Conservation (phyloP, 1,140 invertebrate species). For the Ganaspis sp. region DNA sequence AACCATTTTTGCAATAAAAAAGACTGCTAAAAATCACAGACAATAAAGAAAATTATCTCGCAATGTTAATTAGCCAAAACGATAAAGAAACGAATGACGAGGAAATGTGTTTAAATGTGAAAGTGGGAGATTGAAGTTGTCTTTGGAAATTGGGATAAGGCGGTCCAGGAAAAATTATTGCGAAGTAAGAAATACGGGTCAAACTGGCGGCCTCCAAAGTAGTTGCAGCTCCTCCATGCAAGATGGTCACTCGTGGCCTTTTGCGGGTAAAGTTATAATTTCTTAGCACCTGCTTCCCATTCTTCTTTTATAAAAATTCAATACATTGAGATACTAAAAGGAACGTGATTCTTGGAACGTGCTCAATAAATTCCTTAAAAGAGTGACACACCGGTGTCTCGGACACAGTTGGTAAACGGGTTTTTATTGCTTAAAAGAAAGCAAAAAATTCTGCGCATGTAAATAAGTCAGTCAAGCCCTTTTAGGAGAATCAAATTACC, state of each 20-base stretch:
- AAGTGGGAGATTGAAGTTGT: not conserved
- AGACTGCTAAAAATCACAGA: not conserved
- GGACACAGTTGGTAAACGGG: not conserved
- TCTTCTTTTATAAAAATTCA: not conserved
- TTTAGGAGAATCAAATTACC: slow-evolving; percentile 20
- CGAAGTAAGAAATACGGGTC: slow-evolving; percentile 34
- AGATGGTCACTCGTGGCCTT: slow-evolving; percentile 73
- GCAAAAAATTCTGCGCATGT: not conserved
- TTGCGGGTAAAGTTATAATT: slow-evolving; percentile 63
- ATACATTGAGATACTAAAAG: not conserved
- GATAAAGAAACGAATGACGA: not conserved
- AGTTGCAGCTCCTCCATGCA: slow-evolving; percentile 63
- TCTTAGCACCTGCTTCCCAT: not conserved
- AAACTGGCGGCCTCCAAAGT: slow-evolving; percentile 70
- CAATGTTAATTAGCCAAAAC: not conserved
- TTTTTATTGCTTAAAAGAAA: slow-evolving; percentile 11
- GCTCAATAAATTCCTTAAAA: slow-evolving; percentile 18
- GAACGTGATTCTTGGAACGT: slow-evolving; percentile 18
- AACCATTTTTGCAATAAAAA: not conserved
- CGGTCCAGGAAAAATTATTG: not conserved
- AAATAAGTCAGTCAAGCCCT: slow-evolving; percentile 19
- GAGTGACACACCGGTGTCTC: not conserved
- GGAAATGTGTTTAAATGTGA: not conserved
- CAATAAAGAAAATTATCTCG: not conserved
- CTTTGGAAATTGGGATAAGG: slow-evolving; percentile 9